A percentile compares a stretch with the other conserved stretches of the same genome.
These are phyloP conservation scores for Tethya wilhelma DNA, from an alignment of 37 sponge, comb jelly and placozoan species.

Conservation along the genomic window DNA sequence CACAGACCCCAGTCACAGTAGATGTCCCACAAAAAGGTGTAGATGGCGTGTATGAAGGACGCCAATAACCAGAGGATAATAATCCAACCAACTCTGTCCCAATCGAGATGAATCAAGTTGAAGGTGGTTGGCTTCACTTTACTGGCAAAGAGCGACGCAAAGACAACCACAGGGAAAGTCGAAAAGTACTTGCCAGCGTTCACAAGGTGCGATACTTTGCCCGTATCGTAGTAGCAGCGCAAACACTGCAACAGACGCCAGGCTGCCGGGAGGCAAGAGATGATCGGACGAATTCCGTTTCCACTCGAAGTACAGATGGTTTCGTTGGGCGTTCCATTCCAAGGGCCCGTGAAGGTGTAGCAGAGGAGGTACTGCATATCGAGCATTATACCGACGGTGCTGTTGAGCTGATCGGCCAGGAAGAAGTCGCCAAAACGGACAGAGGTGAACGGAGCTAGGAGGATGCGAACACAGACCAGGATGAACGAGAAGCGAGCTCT, in stretches of 20 bases:
- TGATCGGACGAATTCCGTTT: constrained; percentile 78
- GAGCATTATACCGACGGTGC: constrained; percentile 80
- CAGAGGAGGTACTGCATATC: constrained; percentile 89
- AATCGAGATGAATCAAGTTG: background rate
- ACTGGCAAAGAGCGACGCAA: constrained; percentile 66
- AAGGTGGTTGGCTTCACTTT: background rate
- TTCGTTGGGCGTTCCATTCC: constrained; percentile 1
- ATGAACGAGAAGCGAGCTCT: constrained; percentile 56
- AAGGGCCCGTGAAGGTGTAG: constrained; percentile 40
- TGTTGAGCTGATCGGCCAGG: constrained; percentile 97
- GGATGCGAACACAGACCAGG: constrained; percentile 58
- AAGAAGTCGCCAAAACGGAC: constrained; percentile 96
- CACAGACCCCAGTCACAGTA: constrained; percentile 96
- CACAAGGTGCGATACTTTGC: constrained; percentile 73
- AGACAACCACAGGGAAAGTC: constrained; percentile 83
- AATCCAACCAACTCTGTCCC: constrained; percentile 33
- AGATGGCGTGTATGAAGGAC: constrained; percentile 66
- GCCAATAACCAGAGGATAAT: constrained; percentile 64
- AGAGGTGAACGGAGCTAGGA: constrained; percentile 76
- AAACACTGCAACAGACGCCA: constrained; percentile 94
- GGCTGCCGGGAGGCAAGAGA: constrained; percentile 89
- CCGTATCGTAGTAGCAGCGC: constrained; percentile 79
- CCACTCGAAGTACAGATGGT: constrained; percentile 39
- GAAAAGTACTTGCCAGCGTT: constrained; percentile 96
- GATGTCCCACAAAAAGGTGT: constrained; percentile 94